Conservation (phyloP, 2,113 vertebrate species). For the Colinus virginianus region DNA sequence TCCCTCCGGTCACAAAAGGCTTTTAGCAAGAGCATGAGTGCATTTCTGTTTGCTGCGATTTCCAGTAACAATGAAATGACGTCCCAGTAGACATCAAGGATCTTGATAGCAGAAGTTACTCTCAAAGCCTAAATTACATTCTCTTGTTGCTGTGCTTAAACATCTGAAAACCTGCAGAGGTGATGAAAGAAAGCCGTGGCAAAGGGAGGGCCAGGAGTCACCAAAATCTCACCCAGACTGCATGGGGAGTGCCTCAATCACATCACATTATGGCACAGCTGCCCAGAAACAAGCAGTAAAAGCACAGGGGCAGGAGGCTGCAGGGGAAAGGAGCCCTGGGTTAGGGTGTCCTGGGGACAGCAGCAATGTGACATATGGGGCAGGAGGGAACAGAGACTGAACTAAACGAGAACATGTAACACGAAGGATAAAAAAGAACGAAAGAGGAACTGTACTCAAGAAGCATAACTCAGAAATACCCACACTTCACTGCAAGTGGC, state of each 20-base stretch:
- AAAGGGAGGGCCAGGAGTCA: not conserved
- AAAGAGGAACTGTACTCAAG: accelerated
- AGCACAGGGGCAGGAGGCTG: accelerated
- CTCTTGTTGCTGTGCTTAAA: not conserved
- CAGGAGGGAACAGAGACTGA: not conserved
- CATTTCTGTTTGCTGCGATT: not conserved
- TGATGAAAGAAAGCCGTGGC: not conserved
- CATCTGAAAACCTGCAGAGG: not conserved
- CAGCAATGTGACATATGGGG: not conserved
- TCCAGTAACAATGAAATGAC: not conserved
- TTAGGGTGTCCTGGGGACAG: not conserved
- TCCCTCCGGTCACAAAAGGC: not conserved
- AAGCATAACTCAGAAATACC: not conserved
- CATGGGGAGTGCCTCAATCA: not conserved
- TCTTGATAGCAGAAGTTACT: accelerated
- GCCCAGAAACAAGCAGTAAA: not conserved
- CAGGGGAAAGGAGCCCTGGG: accelerated
- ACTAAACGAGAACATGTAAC: not conserved
- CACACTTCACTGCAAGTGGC: not conserved
- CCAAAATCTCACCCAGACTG: not conserved
- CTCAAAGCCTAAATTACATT: not conserved
- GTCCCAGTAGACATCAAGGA: accelerated
- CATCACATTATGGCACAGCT: not conserved
- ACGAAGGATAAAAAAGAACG: not conserved
- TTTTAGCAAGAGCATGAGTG: not conserved